Conservation (phyloP, 1,140 invertebrate genomes). For the Drosophila nigromelanica region DNA sequence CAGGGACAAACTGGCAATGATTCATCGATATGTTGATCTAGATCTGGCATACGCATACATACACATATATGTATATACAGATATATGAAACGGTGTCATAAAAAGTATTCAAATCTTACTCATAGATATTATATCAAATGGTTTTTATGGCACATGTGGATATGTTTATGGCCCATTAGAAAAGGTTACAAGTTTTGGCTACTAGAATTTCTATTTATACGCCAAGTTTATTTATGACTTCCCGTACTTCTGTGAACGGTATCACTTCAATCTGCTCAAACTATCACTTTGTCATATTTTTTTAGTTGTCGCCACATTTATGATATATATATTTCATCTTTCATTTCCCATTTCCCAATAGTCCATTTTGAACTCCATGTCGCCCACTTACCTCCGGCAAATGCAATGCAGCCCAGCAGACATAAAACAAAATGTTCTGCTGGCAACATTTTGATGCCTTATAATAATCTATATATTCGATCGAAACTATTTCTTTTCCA, state of each 20-base stretch:
- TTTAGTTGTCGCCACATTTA: neutral
- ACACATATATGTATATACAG: neutral
- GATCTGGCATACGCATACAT: neutral
- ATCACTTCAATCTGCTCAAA: constrained; percentile 4
- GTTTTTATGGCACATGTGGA: constrained; percentile 44
- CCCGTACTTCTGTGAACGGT: neutral
- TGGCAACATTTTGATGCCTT: constrained; percentile 62
- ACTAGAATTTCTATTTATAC: neutral
- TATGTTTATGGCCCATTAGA: constrained; percentile 31
- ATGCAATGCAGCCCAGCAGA: constrained; percentile 61
- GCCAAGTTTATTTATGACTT: constrained; percentile 6
- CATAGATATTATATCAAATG: constrained; percentile 47
- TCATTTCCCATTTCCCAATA: neutral
- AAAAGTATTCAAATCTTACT: constrained; percentile 19
- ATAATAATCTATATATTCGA: constrained; percentile 30
- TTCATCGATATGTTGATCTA: constrained; percentile 31
- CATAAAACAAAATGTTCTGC: constrained; percentile 65
- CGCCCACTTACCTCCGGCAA: constrained; percentile 66
- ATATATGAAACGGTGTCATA: constrained; percentile 34
- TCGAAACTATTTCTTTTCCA: constrained; percentile 41
- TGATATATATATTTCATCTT: constrained; percentile 5
- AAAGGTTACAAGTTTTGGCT: constrained; percentile 15
- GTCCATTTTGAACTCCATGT: constrained; percentile 1
- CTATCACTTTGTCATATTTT: constrained; percentile 4
- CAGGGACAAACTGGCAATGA: constrained; percentile 36